phyloP scores from a whole-genome alignment of 2,797 vertebrate genomes.

The Danio tinwini region DNA sequence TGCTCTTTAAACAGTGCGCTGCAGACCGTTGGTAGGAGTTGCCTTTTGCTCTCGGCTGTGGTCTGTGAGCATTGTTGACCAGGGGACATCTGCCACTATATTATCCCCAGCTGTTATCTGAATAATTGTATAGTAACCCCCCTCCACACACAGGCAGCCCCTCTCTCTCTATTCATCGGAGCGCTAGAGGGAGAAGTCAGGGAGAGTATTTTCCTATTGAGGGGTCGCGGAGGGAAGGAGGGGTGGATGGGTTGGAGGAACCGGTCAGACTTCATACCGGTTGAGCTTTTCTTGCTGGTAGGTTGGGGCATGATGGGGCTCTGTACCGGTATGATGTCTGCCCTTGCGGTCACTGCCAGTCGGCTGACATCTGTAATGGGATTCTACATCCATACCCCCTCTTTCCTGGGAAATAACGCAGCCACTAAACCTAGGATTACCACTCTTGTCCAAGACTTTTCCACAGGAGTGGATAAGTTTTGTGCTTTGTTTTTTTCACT shows the following conservation, averaged over 20 bases:
- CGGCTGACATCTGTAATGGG: constrained; percentile 80
- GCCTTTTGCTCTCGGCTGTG: constrained; percentile 57
- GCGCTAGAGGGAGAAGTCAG: constrained; percentile 41
- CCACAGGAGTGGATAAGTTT: constrained; percentile 30
- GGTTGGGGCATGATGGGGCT: constrained; percentile 49
- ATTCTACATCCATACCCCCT: constrained; percentile 65
- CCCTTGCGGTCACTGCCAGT: constrained; percentile 69
- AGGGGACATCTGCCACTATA: constrained; percentile 85
- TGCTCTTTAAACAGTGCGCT: constrained; percentile 39
- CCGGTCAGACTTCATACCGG: constrained; percentile 46
- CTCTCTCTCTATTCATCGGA: constrained; percentile 40
- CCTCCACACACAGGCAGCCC: constrained; percentile 40
- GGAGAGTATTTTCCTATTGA: constrained; percentile 42
- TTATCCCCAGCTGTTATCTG: constrained; percentile 88
- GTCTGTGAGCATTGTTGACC: constrained; percentile 82
- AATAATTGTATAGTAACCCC: constrained; percentile 82
- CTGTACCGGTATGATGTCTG: constrained; percentile 61
- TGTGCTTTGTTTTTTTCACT: constrained; percentile 33
- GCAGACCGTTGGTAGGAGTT: constrained; percentile 54
- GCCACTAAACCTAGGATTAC: constrained; percentile 53
- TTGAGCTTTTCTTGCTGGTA: constrained; percentile 37
- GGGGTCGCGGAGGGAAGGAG: constrained; percentile 35
- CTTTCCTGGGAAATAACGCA: constrained; percentile 54
- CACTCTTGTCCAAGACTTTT: constrained; percentile 45
- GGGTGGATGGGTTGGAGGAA: constrained; percentile 32